These are phyloP conservation scores for Bombycilla garrulus DNA, from an alignment of 2,113 vertebrate genomes.

Conservation along the genomic window DNA sequence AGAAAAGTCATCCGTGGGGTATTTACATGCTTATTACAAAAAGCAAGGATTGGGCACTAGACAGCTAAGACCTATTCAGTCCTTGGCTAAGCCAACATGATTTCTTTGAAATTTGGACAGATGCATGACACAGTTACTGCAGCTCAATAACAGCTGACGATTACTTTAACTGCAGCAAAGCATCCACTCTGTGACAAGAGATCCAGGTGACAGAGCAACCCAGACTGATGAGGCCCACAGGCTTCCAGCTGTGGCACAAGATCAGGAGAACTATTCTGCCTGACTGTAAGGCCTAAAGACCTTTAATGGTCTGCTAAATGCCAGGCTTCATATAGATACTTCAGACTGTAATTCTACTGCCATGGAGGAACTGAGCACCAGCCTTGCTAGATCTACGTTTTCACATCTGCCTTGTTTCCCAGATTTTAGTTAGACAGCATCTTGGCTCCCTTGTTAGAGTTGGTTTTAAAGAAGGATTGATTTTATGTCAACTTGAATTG, in stretches of 20 bases:
- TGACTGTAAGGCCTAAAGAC: background rate
- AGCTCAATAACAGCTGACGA: background rate
- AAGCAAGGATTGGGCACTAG: background rate
- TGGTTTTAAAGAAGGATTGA: background rate
- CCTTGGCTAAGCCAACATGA: background rate
- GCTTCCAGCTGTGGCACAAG: background rate
- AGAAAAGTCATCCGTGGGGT: background rate
- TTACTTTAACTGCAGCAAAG: background rate
- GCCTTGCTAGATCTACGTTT: background rate
- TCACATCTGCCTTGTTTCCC: background rate
- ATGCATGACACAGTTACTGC: background rate
- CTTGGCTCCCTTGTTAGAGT: background rate
- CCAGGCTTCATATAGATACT: background rate
- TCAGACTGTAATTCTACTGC: background rate
- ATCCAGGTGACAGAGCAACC: background rate
- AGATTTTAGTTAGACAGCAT: background rate
- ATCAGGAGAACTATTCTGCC: background rate
- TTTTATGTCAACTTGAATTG: no score
- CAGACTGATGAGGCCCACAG: background rate
- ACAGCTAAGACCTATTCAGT: background rate
- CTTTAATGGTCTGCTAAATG: background rate
- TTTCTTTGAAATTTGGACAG: background rate
- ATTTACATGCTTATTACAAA: background rate
- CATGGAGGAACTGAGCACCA: background rate
- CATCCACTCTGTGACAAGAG: background rate